Evolutionary conservation across 1,140 invertebrate species (phyloP), one percentile per base, ranked within the genome.

Genomic region (Lordiphosa clarofinis): DNA sequence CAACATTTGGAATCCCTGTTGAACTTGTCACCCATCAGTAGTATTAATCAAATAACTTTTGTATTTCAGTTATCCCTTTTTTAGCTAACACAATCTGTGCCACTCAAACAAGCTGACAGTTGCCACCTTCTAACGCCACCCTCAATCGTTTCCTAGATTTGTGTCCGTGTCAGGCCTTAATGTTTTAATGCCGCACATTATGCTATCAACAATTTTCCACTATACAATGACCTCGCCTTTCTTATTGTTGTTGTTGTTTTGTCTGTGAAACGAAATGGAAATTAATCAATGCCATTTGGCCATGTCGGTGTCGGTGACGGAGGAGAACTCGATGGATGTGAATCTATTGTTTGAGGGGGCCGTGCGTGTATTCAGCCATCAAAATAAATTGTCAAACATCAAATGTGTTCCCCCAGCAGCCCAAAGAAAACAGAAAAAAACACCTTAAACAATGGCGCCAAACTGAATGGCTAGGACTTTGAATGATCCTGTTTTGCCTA

Each of bases 331-430:
- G 58, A 54, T 35, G 37, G 19, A 10, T 13, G 58, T 53, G 60
- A 58, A 63, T 60, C 57, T 24, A 42, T 31, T 31, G 28, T 42
- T 42, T 15, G 15, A 60, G 33, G 44, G 33, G 53, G 44, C 31
- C 49, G 74, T 79, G 74, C 70, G 69, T 79, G 74, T 62, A 73
- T 54, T 61, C 60, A 48, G 60, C 70, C 65, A 79, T 79, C 74
- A 79, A 79, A 79, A 79, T 79, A 79, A 79, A 79, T 79, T 73
- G 74, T 79, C 74, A 79, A 79, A 73, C 69, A 65, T 78, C 74
- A 69, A 79, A 61, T 65, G 64, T 56, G 49, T 50, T 54, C 37
- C 11, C 53, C 59, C 73, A 60, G 69, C 69, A 56, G 69, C 69
- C 73, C 33, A 15, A 44, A 28, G 36, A 8, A 46, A 24, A 24